These are phyloP conservation scores for Cynopterus brachyotis DNA, from an alignment of 2,113 vertebrate genomes.

Conservation along the genomic window DNA sequence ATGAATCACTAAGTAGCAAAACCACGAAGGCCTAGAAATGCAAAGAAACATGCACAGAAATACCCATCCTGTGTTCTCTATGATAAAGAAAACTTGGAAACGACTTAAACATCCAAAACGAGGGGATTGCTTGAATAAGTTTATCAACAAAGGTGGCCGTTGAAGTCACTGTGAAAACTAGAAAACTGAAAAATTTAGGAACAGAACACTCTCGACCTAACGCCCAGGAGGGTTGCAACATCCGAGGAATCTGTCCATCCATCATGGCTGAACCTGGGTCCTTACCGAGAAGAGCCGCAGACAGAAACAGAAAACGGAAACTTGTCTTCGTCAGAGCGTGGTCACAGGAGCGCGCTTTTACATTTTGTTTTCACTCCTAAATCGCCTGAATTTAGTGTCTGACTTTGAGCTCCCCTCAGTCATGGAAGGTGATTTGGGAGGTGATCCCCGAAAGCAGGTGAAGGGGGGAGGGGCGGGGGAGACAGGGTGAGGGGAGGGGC, in stretches of 20 bases:
- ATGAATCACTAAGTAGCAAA: neutral
- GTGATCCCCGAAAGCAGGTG: neutral
- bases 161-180: neutral
- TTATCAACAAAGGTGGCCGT: no score
- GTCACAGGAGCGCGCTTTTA: neutral
- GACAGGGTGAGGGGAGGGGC: neutral
- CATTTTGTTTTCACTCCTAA: neutral
- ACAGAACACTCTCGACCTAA: rapidly evolving
- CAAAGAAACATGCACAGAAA: neutral
- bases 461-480: neutral
- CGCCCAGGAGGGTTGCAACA: rapidly evolving
- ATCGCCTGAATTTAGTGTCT: neutral
- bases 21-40: neutral
- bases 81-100: neutral
- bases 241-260: rapidly evolving
- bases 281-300: no score
- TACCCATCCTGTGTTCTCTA: no score
- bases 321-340: neutral
- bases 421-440: neutral
- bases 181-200: neutral
- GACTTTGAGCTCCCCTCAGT: neutral
- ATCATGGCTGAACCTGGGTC: no score
- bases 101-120: neutral
- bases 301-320: neutral
- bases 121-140: neutral